These are phyloP conservation scores for Phymorhynchus buccinoides DNA, from an alignment of 1,140 invertebrate genomes.

Conservation along the genomic window DNA sequence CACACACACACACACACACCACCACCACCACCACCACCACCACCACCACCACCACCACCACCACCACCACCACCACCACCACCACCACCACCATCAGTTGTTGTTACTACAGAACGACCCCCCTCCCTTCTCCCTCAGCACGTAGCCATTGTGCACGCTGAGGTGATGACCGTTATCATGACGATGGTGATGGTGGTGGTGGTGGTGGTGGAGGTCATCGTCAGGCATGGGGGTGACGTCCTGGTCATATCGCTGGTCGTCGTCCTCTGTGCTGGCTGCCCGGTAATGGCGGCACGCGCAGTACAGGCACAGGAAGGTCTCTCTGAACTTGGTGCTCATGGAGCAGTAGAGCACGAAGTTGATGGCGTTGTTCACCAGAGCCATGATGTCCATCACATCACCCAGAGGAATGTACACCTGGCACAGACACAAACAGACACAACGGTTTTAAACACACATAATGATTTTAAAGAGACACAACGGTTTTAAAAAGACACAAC, in stretches of 20 bases:
- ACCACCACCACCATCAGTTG: background rate
- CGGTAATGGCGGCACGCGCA: slow-evolving; percentile 49
- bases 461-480: too few species aligned
- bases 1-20: background rate
- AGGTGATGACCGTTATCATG: too few species aligned
- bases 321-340: slow-evolving; percentile 93
- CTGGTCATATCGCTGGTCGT: background rate
- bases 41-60: background rate
- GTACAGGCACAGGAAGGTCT: slow-evolving; percentile 80
- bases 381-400: slow-evolving; percentile 93
- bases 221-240: slow-evolving; percentile 20
- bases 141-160: slow-evolving; percentile 54
- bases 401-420: slow-evolving; percentile 80
- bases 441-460: too few species aligned
- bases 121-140: slow-evolving; percentile 45
- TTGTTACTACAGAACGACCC: slow-evolving; percentile 45
- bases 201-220: too few species aligned
- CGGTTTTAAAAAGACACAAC: too few species aligned
- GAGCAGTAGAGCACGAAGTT: slow-evolving; percentile 95
- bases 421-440: too few species aligned
- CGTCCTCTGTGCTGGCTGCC: slow-evolving; percentile 21
- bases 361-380: slow-evolving; percentile 90
- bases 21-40: background rate
- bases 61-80: background rate
- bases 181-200: too few species aligned